These are phyloP conservation scores for Cosmorhoe ocellata DNA, from an alignment of 2,888 invertebrate species.

Conservation along the genomic window DNA sequence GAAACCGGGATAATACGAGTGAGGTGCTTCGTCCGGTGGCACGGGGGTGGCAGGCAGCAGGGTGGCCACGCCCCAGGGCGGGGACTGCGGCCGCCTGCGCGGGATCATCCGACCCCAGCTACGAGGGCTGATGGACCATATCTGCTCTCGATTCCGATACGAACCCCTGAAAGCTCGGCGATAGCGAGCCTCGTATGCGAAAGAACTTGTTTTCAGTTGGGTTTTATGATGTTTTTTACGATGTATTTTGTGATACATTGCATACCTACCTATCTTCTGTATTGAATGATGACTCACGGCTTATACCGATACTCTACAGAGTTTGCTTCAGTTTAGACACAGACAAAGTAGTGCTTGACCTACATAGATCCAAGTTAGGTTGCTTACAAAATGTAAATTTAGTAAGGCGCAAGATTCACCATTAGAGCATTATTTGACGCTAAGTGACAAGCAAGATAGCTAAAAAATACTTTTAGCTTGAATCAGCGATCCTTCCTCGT, in stretches of 20 bases:
- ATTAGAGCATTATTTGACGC: too few relatives aligned
- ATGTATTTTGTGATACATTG: too few relatives aligned
- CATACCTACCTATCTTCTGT: neutral
- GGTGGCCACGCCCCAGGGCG: conserved; percentile 53
- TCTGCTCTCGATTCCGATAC: conserved; percentile 16
- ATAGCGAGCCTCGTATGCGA: neutral
- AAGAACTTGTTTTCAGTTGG: neutral
- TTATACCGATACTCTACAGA: too few relatives aligned
- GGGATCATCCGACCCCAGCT: conserved; percentile 31
- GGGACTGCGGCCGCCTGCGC: conserved; percentile 50
- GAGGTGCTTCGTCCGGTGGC: conserved; percentile 63
- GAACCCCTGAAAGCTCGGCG: conserved; percentile 8
- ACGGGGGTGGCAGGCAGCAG: conserved; percentile 36
- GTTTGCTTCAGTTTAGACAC: too few relatives aligned
- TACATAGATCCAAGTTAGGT: too few relatives aligned
- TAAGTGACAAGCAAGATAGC: too few relatives aligned
- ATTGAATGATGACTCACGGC: too few relatives aligned
- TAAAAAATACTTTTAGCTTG: too few relatives aligned
- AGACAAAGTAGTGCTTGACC: too few relatives aligned
- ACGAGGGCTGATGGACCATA: conserved; percentile 26
- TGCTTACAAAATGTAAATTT: too few relatives aligned
- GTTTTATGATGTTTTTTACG: neutral
- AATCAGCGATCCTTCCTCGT: too few relatives aligned
- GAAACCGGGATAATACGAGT: conserved; percentile 78
- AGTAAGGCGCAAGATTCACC: too few relatives aligned